phyloP scores from a whole-genome alignment of 2,888 invertebrate species.

The Drosophila siamana region DNA sequence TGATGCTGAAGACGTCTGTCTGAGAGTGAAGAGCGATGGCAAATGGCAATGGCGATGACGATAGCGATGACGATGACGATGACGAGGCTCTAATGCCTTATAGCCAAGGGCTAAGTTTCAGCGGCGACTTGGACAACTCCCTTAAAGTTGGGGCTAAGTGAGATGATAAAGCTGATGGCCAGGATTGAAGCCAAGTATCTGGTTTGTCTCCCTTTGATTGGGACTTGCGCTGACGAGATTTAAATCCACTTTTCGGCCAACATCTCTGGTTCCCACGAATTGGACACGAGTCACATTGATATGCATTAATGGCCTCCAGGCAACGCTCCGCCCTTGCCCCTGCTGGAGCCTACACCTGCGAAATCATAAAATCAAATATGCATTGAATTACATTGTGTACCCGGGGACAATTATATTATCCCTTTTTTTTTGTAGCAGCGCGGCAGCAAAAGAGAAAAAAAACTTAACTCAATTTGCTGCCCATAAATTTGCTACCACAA shows the following conservation, averaged over 20 bases:
- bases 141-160: conserved; percentile 11
- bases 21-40: not conserved
- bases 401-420: conserved; percentile 76
- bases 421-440: conserved; percentile 39
- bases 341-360: conserved; percentile 31
- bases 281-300: conserved; percentile 18
- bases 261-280: conserved; percentile 3
- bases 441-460: conserved; percentile 19
- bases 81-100: conserved; percentile 62
- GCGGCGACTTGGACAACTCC: conserved; percentile 10
- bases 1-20: conserved; percentile 7
- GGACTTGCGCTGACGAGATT: conserved; percentile 5
- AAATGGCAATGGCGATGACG: not conserved
- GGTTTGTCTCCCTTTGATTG: conserved; percentile 5
- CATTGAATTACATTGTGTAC: conserved; percentile 74
- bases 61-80: conserved; percentile 4
- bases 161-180: conserved; percentile 22
- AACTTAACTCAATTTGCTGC: conserved; percentile 75
- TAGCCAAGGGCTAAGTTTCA: conserved; percentile 44
- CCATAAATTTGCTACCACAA: conserved; percentile 78
- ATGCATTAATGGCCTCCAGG: conserved; percentile 53
- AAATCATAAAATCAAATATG: conserved; percentile 79
- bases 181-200: conserved; percentile 18
- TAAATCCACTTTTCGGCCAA: conserved; percentile 6
- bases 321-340: not conserved